Evolutionary conservation across 2,797 vertebrate species (phyloP).

Genomic region (Monodelphis domestica): DNA sequence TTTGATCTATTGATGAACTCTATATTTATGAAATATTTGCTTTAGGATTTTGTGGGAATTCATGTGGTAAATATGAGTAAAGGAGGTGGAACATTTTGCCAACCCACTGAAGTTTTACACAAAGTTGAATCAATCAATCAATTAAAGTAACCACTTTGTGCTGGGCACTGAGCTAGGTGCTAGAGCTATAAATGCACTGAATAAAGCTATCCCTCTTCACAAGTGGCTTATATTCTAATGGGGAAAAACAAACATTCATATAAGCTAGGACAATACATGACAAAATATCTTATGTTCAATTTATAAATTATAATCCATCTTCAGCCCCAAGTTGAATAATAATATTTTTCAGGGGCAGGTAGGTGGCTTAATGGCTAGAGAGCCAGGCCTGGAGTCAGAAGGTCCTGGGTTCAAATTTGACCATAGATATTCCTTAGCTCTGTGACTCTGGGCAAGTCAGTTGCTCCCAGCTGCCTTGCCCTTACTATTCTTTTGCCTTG

Average conservation of each 20-base stretch:
- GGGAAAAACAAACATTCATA: background rate
- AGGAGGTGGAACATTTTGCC: background rate
- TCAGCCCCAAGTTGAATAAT: background rate
- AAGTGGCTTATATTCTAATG: background rate
- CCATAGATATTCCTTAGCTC: too few species aligned
- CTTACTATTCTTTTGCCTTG: too few species aligned
- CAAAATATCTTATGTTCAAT: background rate
- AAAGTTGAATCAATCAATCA: background rate
- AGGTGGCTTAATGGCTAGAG: too few species aligned
- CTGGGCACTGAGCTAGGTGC: background rate
- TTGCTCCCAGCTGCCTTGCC: too few species aligned
- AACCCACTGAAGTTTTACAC: background rate
- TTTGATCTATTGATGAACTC: background rate
- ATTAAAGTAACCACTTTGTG: background rate
- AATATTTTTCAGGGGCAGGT: too few species aligned
- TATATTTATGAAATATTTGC: background rate
- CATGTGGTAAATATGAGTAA: background rate
- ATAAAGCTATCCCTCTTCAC: background rate
- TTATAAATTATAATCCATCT: background rate
- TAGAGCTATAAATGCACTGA: background rate
- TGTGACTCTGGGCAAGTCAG: too few species aligned
- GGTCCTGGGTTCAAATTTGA: too few species aligned
- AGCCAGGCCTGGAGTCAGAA: too few species aligned
- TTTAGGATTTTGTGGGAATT: conserved; percentile 41
- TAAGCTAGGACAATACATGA: background rate